Base-by-base conservation (phyloP, 2,888 invertebrate species). In the Scaptomyza polygonia region DNA sequence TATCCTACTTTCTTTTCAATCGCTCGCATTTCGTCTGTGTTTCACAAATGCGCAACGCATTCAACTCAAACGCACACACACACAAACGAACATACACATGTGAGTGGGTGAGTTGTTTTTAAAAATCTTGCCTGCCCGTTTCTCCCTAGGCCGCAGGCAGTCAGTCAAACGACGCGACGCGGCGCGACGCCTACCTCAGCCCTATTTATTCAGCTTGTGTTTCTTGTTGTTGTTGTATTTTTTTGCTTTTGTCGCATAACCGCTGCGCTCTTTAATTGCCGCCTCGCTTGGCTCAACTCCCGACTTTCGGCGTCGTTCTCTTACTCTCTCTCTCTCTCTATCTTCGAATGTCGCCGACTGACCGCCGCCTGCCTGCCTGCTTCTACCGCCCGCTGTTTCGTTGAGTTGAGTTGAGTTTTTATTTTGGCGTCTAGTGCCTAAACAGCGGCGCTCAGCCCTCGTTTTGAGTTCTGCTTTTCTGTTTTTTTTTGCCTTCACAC, bases 261-360 rank as follows among this genome's bases (percentile, higher is more conserved):
- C 82, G 78, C 78, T 77, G 86, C 80, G 77, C 79, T 79, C 77
- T 79, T 79, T 83, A 83, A 79, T 79, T 79, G 79, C 77, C 77
- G 72, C 65, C 62, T 66, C 66, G 66, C 63, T 64, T 78, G 87
- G 83, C 69, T 68, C 71, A 62, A 73, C 73, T 73, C 61, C 49
- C 72, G 75, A 56, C 68, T 58, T 48, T 57, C 30, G 39, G 42
- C 42, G 21, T 32, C 30, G 39, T 47, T 34, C 44, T 48, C 32
- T 40, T n/a, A n/a, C n/a, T 16, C 55, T 42, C 27, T 47, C 25
- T 40, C 21, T 42, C 39, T 45, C 39, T 30, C 34, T 36, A 34
- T 42, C 39, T 45, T 29, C 18, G 34, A 27, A 43, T 40, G 52
- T 49, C 30, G 58, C 63, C 86, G 86, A 85, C 82, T 85, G 82